These are phyloP conservation scores for Trichogramma evanescens DNA, from an alignment of 2,888 invertebrate species.

Conservation along the genomic window DNA sequence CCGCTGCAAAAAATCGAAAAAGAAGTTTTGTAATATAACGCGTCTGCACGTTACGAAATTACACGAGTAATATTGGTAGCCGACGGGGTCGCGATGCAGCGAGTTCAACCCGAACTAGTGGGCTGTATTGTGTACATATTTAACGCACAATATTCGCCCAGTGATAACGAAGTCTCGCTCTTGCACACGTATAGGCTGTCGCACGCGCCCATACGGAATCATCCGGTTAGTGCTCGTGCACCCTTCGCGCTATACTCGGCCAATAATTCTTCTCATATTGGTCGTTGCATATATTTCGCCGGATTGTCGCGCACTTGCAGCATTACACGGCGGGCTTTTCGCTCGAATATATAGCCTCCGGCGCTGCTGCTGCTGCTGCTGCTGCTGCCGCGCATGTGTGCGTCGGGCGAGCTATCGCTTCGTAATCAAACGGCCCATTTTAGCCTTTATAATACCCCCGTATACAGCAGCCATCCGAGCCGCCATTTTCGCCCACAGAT, in stretches of 20 bases:
- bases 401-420: conserved; percentile 44
- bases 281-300: conserved; percentile 40
- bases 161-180: conserved; percentile 3
- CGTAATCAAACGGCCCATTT: conserved; percentile 47
- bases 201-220: conserved; percentile 20
- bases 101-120: no score
- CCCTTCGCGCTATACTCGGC: background rate
- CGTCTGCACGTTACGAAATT: no score
- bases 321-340: background rate
- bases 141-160: conserved; percentile 9
- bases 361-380: background rate
- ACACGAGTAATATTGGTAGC: no score
- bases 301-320: background rate
- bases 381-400: conserved; percentile 17
- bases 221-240: background rate
- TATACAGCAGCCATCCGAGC: conserved; percentile 4
- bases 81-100: no score
- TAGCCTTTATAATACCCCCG: conserved; percentile 35
- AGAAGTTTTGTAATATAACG: no score
- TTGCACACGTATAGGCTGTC: no score
- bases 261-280: conserved; percentile 35
- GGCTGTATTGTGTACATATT: no score
- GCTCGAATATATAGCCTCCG: conserved; percentile 17
- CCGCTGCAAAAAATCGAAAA: no score
- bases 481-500: conserved; percentile 27